Conservation (phyloP, 1,140 invertebrate species). For the Camponotus vicinus region DNA sequence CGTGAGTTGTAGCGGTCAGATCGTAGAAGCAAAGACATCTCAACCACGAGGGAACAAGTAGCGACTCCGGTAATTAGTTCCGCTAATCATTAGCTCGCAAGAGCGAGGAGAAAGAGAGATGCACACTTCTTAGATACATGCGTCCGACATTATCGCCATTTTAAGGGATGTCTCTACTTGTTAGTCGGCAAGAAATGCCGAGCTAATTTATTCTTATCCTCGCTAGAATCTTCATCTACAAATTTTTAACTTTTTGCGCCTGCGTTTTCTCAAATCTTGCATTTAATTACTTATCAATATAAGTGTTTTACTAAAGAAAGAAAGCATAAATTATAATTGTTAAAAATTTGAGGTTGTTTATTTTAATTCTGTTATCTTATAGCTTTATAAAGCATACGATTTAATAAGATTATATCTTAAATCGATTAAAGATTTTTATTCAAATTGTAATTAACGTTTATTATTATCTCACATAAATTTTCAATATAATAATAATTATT, state of each 20-base stretch:
- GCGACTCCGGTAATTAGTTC: slow-evolving; percentile 80
- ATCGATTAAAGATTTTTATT: too few species aligned
- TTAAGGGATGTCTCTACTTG: slow-evolving; percentile 72
- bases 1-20: slow-evolving; percentile 64
- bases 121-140: slow-evolving; percentile 53
- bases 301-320: too few species aligned
- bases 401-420: too few species aligned
- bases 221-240: slow-evolving; percentile 43
- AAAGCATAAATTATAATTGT: neutral
- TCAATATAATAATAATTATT: neutral
- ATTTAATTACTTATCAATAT: too few species aligned
- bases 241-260: slow-evolving; percentile 21
- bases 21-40: slow-evolving; percentile 76
- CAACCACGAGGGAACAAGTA: slow-evolving; percentile 71
- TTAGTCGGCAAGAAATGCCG: slow-evolving; percentile 14
- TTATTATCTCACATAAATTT: neutral
- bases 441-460: neutral
- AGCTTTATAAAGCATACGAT: neutral
- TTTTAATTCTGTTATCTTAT: too few species aligned
- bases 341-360: too few species aligned
- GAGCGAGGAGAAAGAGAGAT: slow-evolving; percentile 56
- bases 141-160: slow-evolving; percentile 63
- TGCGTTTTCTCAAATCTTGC: neutral
- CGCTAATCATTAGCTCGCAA: slow-evolving; percentile 78
- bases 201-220: slow-evolving; percentile 64